Percentiles rank a stretch among this genome's conserved stretches.
These are phyloP conservation scores for Pachliopta kotzebuea DNA, from an alignment of 2,888 invertebrate species.

Conservation along the genomic window DNA sequence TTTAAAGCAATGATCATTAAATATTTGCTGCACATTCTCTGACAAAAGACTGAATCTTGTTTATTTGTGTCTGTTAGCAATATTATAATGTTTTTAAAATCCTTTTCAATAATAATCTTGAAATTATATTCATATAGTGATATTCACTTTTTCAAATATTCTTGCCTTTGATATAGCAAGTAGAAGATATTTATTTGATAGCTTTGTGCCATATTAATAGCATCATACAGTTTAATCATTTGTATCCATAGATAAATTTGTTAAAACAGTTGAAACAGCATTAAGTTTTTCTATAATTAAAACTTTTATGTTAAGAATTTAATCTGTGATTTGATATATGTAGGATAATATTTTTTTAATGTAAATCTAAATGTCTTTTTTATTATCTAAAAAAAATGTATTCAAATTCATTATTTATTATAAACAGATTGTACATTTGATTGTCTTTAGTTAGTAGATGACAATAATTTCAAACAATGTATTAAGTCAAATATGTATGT, in stretches of 20 bases:
- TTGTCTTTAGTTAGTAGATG: not conserved
- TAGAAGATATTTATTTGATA: not conserved
- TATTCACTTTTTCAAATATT: not conserved
- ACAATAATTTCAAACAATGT: constrained; percentile 19
- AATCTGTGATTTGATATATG: constrained; percentile 64
- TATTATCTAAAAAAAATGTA: constrained; percentile 19
- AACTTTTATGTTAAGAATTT: constrained; percentile 44
- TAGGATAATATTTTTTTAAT: constrained; percentile 38
- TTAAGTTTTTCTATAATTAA: constrained; percentile 41
- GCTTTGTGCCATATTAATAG: constrained; percentile 27
- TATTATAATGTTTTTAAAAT: no score
- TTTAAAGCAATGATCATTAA: not conserved
- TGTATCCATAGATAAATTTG: constrained; percentile 10
- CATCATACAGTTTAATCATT: constrained; percentile 16
- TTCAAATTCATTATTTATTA: constrained; percentile 17
- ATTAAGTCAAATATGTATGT: constrained; percentile 31
- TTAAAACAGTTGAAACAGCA: constrained; percentile 42
- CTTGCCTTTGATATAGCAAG: not conserved
- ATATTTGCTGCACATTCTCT: constrained; percentile 2
- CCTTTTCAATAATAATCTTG: no score
- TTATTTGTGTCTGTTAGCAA: no score
- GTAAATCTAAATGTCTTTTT: constrained; percentile 7
- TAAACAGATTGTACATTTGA: constrained; percentile 6
- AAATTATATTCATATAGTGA: no score
- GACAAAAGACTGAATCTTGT: constrained; percentile 26